Evolutionary conservation across 2,797 vertebrate genomes (phyloP).

Genomic region (Phalanger gymnotis): DNA sequence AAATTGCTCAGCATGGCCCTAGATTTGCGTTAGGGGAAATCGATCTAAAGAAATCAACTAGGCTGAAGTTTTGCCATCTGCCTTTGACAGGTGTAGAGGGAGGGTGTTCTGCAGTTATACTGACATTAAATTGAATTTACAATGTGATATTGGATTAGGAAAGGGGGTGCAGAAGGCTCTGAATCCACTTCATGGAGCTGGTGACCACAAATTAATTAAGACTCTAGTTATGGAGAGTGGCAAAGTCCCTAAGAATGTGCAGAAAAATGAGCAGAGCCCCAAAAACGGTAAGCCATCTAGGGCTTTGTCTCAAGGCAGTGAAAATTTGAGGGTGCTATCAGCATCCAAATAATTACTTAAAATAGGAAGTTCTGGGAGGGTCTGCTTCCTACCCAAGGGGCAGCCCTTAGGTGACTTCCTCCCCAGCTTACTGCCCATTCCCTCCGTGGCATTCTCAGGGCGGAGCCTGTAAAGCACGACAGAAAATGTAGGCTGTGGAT

Average conservation of each 20-base stretch:
- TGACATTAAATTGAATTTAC: neutral
- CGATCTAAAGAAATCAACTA: conserved; percentile 17
- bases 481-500: neutral
- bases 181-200: neutral
- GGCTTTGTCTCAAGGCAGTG: neutral
- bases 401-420: neutral
- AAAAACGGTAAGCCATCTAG: neutral
- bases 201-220: conserved; percentile 6
- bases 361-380: neutral
- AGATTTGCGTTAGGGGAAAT: neutral
- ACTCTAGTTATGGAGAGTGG: neutral
- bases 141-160: neutral
- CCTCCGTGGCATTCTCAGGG: neutral
- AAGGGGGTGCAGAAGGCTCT: neutral
- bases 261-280: neutral
- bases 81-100: neutral
- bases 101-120: neutral
- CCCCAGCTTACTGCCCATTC: neutral
- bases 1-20: neutral
- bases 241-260: neutral
- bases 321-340: neutral
- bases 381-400: neutral
- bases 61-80: conserved; percentile 24
- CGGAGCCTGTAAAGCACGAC: neutral
- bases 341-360: neutral